Evolutionary conservation across 1,140 invertebrate species (phyloP).

Genomic region (Apis dorsata): DNA sequence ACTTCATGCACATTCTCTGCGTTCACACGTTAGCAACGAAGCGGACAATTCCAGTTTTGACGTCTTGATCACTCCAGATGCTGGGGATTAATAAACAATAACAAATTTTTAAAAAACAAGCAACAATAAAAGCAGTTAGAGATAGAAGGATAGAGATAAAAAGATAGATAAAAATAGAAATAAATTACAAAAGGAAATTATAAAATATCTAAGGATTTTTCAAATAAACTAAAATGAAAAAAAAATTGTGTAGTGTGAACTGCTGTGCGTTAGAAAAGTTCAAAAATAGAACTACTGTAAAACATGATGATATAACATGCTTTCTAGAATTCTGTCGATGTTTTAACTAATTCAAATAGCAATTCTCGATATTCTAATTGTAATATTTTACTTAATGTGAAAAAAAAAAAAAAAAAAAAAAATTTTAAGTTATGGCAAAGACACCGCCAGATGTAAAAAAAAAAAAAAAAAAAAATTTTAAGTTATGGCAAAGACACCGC

Average conservation of each 20-base stretch:
- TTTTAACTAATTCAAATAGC: constrained; percentile 20
- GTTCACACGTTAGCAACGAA: constrained; percentile 60
- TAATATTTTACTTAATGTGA: too few species aligned
- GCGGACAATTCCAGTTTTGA: constrained; percentile 66
- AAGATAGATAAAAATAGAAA: neutral
- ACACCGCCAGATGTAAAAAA: constrained; percentile 4
- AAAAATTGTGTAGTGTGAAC: neutral
- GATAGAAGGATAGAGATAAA: neutral
- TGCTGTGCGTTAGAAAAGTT: constrained; percentile 44
- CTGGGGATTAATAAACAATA: constrained; percentile 67
- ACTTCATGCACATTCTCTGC: constrained; percentile 67
- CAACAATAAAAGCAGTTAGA: constrained; percentile 53
- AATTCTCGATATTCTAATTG: neutral
- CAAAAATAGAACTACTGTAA: constrained; percentile 39
- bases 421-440: neutral
- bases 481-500: constrained; percentile 12
- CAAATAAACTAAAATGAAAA: neutral
- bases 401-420: neutral
- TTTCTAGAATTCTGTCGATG: constrained; percentile 22
- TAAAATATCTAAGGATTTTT: neutral
- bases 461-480: neutral
- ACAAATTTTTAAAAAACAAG: constrained; percentile 54
- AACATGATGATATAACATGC: constrained; percentile 4
- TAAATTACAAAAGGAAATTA: constrained; percentile 18
- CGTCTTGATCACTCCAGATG: constrained; percentile 61